These are phyloP conservation scores for Megalopta genalis DNA, from an alignment of 1,140 invertebrate species.

Conservation along the genomic window DNA sequence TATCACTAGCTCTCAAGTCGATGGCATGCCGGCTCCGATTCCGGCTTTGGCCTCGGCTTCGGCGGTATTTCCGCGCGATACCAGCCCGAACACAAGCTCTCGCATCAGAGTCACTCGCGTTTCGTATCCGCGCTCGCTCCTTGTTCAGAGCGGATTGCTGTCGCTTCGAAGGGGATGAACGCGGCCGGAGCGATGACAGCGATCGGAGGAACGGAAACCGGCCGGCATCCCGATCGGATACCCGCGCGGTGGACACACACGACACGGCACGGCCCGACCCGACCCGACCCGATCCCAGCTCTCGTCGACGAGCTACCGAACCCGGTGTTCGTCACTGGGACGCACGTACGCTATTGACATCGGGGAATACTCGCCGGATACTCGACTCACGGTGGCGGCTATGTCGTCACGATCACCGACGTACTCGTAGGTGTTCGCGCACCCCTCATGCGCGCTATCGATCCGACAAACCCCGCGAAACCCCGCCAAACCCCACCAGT, in stretches of 20 bases:
- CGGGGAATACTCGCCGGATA: constrained; percentile 51
- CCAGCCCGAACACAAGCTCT: constrained; percentile 41
- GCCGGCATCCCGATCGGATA: background rate
- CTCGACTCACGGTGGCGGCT: constrained; percentile 34
- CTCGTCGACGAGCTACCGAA: constrained; percentile 47
- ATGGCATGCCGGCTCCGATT: constrained; percentile 43
- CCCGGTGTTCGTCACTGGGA: constrained; percentile 50
- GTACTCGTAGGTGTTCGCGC: constrained; percentile 51
- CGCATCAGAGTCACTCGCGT: constrained; percentile 33
- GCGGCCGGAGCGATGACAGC: no score
- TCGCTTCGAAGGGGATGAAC: no score
- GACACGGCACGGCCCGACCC: no score
- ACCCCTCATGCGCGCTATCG: constrained; percentile 59
- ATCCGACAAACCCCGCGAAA: constrained; percentile 54
- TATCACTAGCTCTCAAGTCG: constrained; percentile 54
- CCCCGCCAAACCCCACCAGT: constrained; percentile 7
- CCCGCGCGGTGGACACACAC: constrained; percentile 17
- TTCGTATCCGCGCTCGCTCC: background rate
- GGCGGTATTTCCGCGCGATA: constrained; percentile 59
- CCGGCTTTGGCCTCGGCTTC: background rate
- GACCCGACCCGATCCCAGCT: no score
- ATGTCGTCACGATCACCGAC: constrained; percentile 42
- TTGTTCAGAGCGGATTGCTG: no score
- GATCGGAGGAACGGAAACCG: background rate
- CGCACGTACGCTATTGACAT: constrained; percentile 67